These are phyloP conservation scores for Hirtodrosophila cameraria DNA, from an alignment of 2,888 invertebrate species.

Conservation along the genomic window DNA sequence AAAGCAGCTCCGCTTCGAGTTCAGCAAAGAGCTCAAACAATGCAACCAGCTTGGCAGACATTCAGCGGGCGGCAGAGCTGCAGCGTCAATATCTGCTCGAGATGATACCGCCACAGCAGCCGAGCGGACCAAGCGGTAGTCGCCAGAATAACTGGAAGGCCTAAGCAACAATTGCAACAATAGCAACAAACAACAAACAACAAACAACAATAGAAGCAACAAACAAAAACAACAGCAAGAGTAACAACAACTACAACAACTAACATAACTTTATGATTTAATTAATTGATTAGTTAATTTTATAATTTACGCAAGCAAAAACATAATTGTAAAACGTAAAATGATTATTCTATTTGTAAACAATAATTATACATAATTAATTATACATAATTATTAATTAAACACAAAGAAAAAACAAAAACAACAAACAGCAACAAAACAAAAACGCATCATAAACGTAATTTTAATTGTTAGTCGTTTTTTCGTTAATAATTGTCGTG, in stretches of 20 bases:
- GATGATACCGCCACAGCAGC: slow-evolving; percentile 91
- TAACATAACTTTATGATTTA: slow-evolving; percentile 64
- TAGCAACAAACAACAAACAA: slow-evolving; percentile 5
- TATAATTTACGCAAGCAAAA: slow-evolving; percentile 66
- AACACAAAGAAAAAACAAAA: slow-evolving; percentile 34
- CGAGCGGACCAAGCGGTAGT: slow-evolving; percentile 82
- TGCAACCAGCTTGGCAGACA: slow-evolving; percentile 87
- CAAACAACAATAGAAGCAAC: slow-evolving; percentile 27
- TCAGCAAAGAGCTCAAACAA: slow-evolving; percentile 79
- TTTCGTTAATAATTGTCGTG: slow-evolving; percentile 55
- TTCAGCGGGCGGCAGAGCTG: slow-evolving; percentile 93
- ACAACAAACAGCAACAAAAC: slow-evolving; percentile 36
- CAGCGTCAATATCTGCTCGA: slow-evolving; percentile 98
- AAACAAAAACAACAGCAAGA: slow-evolving; percentile 6
- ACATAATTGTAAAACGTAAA: slow-evolving; percentile 68
- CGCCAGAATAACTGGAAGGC: slow-evolving; percentile 85
- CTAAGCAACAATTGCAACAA: slow-evolving; percentile 51
- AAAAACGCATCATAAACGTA: slow-evolving; percentile 42
- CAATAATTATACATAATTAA: slow-evolving; percentile 70
- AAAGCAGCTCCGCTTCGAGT: slow-evolving; percentile 79
- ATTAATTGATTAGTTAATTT: slow-evolving; percentile 73
- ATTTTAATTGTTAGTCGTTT: slow-evolving; percentile 65
- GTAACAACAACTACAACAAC: slow-evolving; percentile 23
- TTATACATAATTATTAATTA: slow-evolving; percentile 63
- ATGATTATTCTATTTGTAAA: slow-evolving; percentile 74